These are phyloP conservation scores for Plutella xylostella DNA, from an alignment of 2,888 invertebrate species.

Conservation along the genomic window DNA sequence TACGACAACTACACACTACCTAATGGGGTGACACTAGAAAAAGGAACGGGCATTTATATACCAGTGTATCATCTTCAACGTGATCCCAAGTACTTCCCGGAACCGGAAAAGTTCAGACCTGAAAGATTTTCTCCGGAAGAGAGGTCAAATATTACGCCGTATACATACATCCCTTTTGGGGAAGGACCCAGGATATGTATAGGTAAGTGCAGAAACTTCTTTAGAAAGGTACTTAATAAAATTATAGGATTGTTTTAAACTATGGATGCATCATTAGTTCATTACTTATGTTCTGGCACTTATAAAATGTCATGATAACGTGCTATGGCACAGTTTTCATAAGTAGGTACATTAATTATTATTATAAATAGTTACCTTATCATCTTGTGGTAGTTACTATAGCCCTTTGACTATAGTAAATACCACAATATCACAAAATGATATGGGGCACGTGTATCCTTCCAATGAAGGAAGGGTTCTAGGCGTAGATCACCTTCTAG, in stretches of 20 bases:
- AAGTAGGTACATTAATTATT: too few species aligned
- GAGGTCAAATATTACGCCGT: constrained; percentile 1
- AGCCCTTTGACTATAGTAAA: too few species aligned
- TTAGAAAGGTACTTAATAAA: neutral
- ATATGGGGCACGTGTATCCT: too few species aligned
- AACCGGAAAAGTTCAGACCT: constrained; percentile 3
- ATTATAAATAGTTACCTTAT: neutral
- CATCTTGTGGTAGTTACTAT: too few species aligned
- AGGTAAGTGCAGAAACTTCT: constrained; percentile 2
- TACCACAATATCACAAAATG: too few species aligned
- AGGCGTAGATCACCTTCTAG: too few species aligned
- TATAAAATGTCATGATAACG: neutral
- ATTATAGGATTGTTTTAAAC: neutral
- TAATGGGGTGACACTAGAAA: neutral
- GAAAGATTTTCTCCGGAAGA: constrained; percentile 8
- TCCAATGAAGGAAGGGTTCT: too few species aligned
- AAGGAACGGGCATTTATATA: constrained; percentile 3
- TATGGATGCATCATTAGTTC: neutral
- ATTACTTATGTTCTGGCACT: neutral
- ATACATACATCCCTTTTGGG: too few species aligned
- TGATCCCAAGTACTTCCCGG: constrained; percentile 6
- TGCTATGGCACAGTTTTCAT: neutral
- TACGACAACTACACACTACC: constrained; percentile 3
- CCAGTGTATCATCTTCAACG: constrained; percentile 2
- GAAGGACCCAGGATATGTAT: constrained; percentile 8